Evolutionary conservation across 2,113 vertebrate genomes (phyloP).

Genomic region (Cavia aperea): DNA sequence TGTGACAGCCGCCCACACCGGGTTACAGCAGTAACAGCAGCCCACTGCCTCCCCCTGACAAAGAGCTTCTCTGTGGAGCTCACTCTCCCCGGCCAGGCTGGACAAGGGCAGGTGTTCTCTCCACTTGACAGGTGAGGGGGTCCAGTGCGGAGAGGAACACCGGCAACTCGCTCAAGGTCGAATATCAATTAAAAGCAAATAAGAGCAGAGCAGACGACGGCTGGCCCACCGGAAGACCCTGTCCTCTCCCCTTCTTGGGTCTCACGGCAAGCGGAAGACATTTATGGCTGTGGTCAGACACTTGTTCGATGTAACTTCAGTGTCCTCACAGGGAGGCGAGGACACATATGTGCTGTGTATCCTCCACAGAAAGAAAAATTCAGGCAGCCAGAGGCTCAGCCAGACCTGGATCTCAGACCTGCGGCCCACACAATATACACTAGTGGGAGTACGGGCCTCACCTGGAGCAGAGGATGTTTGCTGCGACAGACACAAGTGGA

Average conservation of each 20-base stretch:
- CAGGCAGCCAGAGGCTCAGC: neutral
- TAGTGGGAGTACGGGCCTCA: neutral
- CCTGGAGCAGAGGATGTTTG: neutral
- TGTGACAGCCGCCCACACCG: neutral
- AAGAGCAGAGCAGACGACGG: neutral
- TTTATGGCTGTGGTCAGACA: neutral
- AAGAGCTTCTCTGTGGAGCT: neutral
- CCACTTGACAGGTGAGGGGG: neutral
- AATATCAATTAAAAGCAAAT: neutral
- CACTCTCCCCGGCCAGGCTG: neutral
- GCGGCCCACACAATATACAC: neutral
- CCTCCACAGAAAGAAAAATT: neutral
- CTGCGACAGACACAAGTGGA: neutral
- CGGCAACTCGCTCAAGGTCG: conserved; percentile 24
- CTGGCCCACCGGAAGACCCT: neutral
- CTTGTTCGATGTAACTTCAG: neutral
- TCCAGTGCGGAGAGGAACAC: neutral
- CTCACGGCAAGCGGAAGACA: neutral
- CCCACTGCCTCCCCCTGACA: neutral
- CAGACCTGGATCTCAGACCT: neutral
- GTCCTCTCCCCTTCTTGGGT: neutral
- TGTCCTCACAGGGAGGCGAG: neutral
- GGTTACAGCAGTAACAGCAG: neutral
- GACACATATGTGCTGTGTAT: neutral
- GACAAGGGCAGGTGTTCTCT: conserved; percentile 17